phyloP scores from a whole-genome alignment of 2,797 vertebrate species.

The Pampus argenteus region DNA sequence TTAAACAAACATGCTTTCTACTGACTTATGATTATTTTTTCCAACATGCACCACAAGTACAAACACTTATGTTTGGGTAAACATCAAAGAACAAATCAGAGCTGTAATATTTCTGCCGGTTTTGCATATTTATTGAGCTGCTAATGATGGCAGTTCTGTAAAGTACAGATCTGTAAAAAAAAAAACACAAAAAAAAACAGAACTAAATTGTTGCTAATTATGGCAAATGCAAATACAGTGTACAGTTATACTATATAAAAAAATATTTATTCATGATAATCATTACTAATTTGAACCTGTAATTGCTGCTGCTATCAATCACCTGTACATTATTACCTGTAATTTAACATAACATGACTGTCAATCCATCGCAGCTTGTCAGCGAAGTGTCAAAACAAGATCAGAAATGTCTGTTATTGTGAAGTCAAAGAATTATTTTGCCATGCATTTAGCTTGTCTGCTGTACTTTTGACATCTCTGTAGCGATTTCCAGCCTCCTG shows the following conservation, averaged over 20 bases:
- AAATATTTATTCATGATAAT: not conserved
- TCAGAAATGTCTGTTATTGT: not conserved
- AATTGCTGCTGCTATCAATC: constrained; percentile 20
- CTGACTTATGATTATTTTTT: not conserved
- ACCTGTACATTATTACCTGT: constrained; percentile 1
- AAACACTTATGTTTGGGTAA: not conserved
- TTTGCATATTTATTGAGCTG: constrained; percentile 6
- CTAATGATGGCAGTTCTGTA: not conserved
- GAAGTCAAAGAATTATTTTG: constrained; percentile 1
- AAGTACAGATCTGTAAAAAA: too few relatives aligned
- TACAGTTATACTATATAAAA: too few relatives aligned
- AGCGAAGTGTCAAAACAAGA: constrained; percentile 11
- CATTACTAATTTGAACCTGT: constrained; percentile 9
- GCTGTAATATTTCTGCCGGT: not conserved
- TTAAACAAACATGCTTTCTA: not conserved
- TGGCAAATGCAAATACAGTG: constrained; percentile 1
- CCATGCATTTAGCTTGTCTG: not conserved
- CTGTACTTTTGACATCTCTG: not conserved
- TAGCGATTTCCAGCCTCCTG: not conserved
- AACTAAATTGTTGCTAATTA: constrained; percentile 7
- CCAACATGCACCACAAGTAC: not conserved
- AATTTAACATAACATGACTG: constrained; percentile 8
- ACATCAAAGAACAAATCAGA: not conserved
- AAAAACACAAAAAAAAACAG: too few relatives aligned
- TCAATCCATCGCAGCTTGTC: not conserved